These are phyloP conservation scores for Ochropleura plecta DNA, from an alignment of 2,888 invertebrate genomes.

Conservation along the genomic window DNA sequence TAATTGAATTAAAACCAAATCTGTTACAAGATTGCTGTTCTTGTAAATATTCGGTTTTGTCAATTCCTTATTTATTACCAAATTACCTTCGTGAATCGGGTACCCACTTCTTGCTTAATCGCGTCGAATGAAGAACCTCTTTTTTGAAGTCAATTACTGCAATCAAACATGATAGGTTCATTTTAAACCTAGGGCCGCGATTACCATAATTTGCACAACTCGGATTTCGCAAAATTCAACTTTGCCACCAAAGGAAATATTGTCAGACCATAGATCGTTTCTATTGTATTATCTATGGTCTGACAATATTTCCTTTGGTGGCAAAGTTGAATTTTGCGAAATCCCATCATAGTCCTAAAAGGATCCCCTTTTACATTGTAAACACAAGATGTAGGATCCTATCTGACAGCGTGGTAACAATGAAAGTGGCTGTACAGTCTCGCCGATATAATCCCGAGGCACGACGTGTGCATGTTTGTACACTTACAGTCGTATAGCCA, in stretches of 20 bases:
- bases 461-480: not conserved
- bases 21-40: not conserved
- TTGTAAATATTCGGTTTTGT: not conserved
- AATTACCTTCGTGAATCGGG: conserved; percentile 1
- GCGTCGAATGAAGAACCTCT: not conserved
- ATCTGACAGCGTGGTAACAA: not conserved
- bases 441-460: not conserved
- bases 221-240: no score
- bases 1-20: not conserved
- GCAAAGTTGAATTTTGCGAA: no score
- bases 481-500: not conserved
- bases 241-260: no score
- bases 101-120: conserved; percentile 6
- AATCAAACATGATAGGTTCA: not conserved
- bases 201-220: not conserved
- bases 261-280: no score
- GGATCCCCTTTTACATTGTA: no score
- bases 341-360: no score
- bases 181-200: not conserved
- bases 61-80: not conserved
- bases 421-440: not conserved
- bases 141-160: conserved; percentile 4
- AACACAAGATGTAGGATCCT: not conserved
- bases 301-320: no score
- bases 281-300: no score